Evolutionary conservation across 2,113 vertebrate species (phyloP).

Genomic region (Corythornis madagascariensis): DNA sequence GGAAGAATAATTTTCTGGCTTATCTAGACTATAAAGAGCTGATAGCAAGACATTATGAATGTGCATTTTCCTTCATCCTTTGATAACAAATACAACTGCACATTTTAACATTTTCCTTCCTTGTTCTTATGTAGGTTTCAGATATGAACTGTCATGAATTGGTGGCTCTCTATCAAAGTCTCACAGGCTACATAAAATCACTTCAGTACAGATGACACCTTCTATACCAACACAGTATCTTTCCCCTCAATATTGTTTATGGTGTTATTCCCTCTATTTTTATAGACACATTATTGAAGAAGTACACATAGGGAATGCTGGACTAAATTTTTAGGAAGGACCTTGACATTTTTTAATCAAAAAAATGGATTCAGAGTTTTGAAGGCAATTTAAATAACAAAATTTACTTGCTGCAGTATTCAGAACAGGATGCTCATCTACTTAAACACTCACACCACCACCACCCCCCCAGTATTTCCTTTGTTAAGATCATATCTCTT

Average conservation of each 20-base stretch:
- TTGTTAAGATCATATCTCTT: neutral
- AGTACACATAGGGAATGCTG: neutral
- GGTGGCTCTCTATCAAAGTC: neutral
- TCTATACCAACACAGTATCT: neutral
- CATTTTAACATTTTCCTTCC: neutral
- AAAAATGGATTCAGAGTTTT: neutral
- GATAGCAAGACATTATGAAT: neutral
- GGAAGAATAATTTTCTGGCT: neutral
- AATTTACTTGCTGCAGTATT: neutral
- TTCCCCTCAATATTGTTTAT: neutral
- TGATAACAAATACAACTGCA: neutral
- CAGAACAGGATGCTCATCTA: neutral
- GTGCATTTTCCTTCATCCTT: neutral
- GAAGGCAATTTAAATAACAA: neutral
- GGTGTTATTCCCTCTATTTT: neutral
- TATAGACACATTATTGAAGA: neutral
- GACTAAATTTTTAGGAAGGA: neutral
- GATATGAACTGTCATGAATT: neutral
- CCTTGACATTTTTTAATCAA: neutral
- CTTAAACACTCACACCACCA: neutral
- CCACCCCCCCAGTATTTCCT: neutral
- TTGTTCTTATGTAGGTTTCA: neutral
- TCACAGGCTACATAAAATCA: neutral
- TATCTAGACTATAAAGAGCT: neutral
- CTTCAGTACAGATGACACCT: neutral